These are phyloP conservation scores for Agapetus fuscipes DNA, from an alignment of 2,888 invertebrate species.

Conservation along the genomic window DNA sequence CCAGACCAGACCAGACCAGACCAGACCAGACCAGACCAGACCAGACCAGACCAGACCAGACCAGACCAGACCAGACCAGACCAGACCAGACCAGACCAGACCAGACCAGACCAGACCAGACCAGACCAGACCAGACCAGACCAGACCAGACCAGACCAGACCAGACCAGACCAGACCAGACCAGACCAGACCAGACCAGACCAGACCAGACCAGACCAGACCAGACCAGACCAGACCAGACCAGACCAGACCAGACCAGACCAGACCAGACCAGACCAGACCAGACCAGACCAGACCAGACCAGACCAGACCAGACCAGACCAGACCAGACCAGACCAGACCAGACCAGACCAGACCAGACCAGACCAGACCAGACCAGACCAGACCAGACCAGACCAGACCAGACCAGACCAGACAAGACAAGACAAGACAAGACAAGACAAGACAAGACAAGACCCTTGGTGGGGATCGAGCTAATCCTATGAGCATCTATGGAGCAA, in stretches of 20 bases:
- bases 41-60: constrained; percentile 4
- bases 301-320: constrained; percentile 9
- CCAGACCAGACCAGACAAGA: constrained; percentile 5
- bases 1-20: constrained; percentile 1
- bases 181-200: constrained; percentile 10
- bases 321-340: constrained; percentile 6
- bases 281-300: constrained; percentile 8
- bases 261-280: constrained; percentile 10
- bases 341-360: too few relatives aligned
- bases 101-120: constrained; percentile 4
- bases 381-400: too few relatives aligned
- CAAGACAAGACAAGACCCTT: constrained; percentile 6
- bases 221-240: constrained; percentile 11
- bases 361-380: too few relatives aligned
- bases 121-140: constrained; percentile 7
- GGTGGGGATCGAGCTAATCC: too few relatives aligned
- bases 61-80: constrained; percentile 3
- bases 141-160: constrained; percentile 11
- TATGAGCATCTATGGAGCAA: too few relatives aligned
- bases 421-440: constrained; percentile 6
- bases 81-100: constrained; percentile 4
- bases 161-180: constrained; percentile 10
- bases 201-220: constrained; percentile 11
- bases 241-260: constrained; percentile 11
- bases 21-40: constrained; percentile 5